A percentile compares a stretch with the other conserved stretches of the same genome.
Evolutionary conservation across 2,888 invertebrate species (phyloP).

Genomic region (Lasioglossum lativentre): DNA sequence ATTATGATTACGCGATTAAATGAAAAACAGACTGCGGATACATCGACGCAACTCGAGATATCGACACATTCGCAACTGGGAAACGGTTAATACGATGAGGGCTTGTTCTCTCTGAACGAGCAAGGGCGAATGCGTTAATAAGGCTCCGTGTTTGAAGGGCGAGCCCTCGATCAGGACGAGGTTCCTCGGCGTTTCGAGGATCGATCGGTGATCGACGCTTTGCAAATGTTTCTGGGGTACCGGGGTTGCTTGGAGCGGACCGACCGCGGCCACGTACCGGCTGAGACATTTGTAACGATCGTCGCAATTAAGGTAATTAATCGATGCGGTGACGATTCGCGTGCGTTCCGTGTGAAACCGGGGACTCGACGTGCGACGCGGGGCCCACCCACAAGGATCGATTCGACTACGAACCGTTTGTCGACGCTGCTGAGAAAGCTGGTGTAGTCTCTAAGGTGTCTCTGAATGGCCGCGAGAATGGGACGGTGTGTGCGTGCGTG

Average conservation of each 20-base stretch:
- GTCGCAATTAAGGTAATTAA: constrained; percentile 80
- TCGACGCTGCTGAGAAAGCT: constrained; percentile 56
- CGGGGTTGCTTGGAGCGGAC: constrained; percentile 24
- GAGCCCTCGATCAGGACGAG: not conserved
- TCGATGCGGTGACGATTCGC: constrained; percentile 65
- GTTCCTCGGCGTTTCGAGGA: constrained; percentile 11
- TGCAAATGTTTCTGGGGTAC: constrained; percentile 83
- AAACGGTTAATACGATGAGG: too few relatives aligned
- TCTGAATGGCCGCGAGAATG: constrained; percentile 45
- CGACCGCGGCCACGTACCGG: constrained; percentile 71
- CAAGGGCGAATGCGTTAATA: not conserved
- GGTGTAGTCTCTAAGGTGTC: constrained; percentile 59
- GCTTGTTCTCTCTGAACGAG: not conserved
- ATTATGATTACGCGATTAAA: not conserved
- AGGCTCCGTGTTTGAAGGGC: not conserved
- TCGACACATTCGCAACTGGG: not conserved
- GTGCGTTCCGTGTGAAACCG: constrained; percentile 52
- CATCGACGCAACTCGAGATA: too few relatives aligned
- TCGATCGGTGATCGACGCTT: constrained; percentile 67
- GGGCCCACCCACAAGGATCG: constrained; percentile 67
- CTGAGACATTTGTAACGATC: constrained; percentile 83
- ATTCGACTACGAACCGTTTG: constrained; percentile 54
- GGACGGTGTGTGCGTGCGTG: constrained; percentile 28
- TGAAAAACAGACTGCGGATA: not conserved
- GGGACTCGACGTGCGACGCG: constrained; percentile 49